A percentile compares a stretch with the other conserved stretches of the same genome.
phyloP scores from a whole-genome alignment of 1,140 invertebrate species.

The Spodoptera frugiperda region DNA sequence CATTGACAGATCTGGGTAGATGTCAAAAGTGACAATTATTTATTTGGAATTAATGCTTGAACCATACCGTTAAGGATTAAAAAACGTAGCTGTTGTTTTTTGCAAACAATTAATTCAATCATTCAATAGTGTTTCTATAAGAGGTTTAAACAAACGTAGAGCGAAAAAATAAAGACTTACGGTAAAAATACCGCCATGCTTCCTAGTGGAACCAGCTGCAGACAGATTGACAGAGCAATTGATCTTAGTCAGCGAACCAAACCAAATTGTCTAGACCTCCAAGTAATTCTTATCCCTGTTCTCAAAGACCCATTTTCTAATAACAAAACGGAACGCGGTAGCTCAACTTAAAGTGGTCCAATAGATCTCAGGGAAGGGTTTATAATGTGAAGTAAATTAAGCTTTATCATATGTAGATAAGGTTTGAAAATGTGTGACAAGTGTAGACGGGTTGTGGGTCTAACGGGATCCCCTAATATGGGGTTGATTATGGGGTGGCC shows the following conservation, averaged over 20 bases:
- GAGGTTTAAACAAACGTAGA: background rate
- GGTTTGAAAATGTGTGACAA: slow-evolving; percentile 26
- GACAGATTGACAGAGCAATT: slow-evolving; percentile 43
- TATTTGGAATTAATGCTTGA: background rate
- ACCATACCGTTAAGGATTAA: background rate
- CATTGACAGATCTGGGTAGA: background rate
- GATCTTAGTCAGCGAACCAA: slow-evolving; percentile 43
- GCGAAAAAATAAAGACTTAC: slow-evolving; percentile 4
- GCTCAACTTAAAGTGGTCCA: slow-evolving; percentile 20
- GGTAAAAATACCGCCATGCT: slow-evolving; percentile 26
- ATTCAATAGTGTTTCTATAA: background rate
- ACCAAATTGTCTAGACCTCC: slow-evolving; percentile 42
- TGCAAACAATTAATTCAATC: slow-evolving; percentile 2
- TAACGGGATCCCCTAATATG: slow-evolving; percentile 63
- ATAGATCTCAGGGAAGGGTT: slow-evolving; percentile 5
- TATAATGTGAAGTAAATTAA: slow-evolving; percentile 4
- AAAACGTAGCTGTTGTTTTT: background rate
- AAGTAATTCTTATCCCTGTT: background rate
- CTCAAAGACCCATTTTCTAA: slow-evolving; percentile 8
- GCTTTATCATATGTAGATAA: slow-evolving; percentile 42
- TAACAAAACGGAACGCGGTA: background rate
- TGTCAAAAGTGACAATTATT: slow-evolving; percentile 10
- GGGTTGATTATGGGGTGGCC: slow-evolving; percentile 57
- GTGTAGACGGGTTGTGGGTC: slow-evolving; percentile 20
- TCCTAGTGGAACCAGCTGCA: slow-evolving; percentile 27